Evolutionary conservation across 2,113 vertebrate genomes (phyloP), one percentile per base, ranked within the genome.

Genomic region (Plestiodon gilberti): DNA sequence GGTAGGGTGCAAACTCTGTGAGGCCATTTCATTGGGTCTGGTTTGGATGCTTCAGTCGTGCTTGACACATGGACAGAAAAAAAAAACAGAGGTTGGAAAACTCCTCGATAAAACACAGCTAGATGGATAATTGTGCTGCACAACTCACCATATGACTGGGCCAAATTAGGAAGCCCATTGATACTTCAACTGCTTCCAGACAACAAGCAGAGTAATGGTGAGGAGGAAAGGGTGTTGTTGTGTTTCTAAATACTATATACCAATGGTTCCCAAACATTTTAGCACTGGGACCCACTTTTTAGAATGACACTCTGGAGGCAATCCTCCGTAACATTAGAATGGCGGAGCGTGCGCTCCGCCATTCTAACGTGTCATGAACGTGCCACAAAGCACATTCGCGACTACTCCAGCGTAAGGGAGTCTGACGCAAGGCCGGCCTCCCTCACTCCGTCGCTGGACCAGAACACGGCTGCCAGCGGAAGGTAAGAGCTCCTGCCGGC

Each of bases 51-150:
- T 88, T 35, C 70, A 75, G 85, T 61, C 91, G 0, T 6, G 83
- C 48, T 25, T 61, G 35, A 14, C 22, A 87, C 1, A 67, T 18
- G 78, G 65, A 84, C 92, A 89, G 77, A 11, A 83, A 82, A 5
- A 9, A 15, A 85, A 90, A 92, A 15, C 0, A 61, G 71, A 71
- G 77, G 89, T 87, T 87, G 70, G 28, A 83, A 88, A 84, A 61
- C 1, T 88, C 87, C 90, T 91, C 82, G 2, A n/a, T 89, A 87
- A 74, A 55, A 35, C 7, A 38, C 23, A 6, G n/a, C 15, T 22
- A 18, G 25, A 30, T 55, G 75, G 33, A 57, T 87, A 90, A 6
- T 9, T 90, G 38, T 73, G 2, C 78, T 91, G 83, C 82, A 43
- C 62, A 83, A 74, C 8, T 77, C 3, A 18, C 20, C 64, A 6